Percentiles rank a stretch among this genome's conserved stretches.
Evolutionary conservation across 2,797 vertebrate genomes (phyloP).

Genomic region (Choloepus didactylus): DNA sequence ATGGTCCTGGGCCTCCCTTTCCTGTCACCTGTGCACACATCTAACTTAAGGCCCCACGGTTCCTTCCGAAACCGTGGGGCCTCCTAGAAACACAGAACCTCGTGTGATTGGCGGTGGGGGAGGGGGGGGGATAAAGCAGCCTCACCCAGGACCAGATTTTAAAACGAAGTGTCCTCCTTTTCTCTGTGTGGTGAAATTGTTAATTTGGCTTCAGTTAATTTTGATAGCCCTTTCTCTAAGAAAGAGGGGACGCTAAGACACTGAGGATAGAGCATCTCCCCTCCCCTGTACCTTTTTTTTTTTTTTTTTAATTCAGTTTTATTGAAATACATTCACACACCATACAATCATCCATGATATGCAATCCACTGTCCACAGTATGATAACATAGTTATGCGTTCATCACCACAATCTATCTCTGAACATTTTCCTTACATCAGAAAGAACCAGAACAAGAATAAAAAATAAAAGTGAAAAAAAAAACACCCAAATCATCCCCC

Average conservation of each 20-base stretch:
- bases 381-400: too few species aligned
- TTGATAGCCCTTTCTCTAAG: constrained; percentile 78
- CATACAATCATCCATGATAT: too few species aligned
- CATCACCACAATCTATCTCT: too few species aligned
- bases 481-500: too few species aligned
- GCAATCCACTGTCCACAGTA: too few species aligned
- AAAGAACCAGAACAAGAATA: too few species aligned
- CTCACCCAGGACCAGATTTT: neutral
- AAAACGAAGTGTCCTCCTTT: constrained; percentile 47
- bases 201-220: constrained; percentile 45
- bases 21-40: neutral
- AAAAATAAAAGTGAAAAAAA: too few species aligned
- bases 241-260: constrained; percentile 87
- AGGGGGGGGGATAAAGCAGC: constrained; percentile 11
- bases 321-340: too few species aligned
- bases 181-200: constrained; percentile 21
- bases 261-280: constrained; percentile 89
- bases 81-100: neutral
- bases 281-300: constrained; percentile 72
- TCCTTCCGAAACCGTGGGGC: neutral
- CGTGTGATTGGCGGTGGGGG: neutral
- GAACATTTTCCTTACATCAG: too few species aligned
- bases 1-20: neutral
- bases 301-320: too few species aligned
- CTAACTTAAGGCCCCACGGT: neutral